Evolutionary conservation across 2,797 vertebrate species (phyloP).

Genomic region (Orientallactaga sibirica): DNA sequence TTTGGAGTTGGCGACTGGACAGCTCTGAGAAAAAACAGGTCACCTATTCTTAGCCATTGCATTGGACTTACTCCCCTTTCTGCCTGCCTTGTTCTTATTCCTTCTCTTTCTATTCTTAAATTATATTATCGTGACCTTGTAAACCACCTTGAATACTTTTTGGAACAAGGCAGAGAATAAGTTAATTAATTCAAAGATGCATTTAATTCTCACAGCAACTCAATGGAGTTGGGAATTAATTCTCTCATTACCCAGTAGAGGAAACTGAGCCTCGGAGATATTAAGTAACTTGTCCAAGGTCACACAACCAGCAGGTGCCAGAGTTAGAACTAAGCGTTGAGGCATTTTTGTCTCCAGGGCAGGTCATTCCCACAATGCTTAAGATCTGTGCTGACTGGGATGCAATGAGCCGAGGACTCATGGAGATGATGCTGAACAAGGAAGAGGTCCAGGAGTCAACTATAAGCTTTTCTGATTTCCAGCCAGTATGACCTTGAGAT

Average conservation of each 20-base stretch:
- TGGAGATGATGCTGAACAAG: neutral
- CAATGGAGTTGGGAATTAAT: conserved; percentile 64
- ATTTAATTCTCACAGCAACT: conserved; percentile 73
- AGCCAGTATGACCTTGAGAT: neutral
- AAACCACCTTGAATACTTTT: conserved; percentile 75
- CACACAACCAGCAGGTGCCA: neutral
- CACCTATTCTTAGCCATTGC: conserved; percentile 14
- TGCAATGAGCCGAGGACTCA: neutral
- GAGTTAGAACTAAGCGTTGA: conserved; percentile 29
- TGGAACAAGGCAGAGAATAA: conserved; percentile 68
- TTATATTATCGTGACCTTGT: conserved; percentile 63
- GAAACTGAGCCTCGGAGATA: conserved; percentile 70
- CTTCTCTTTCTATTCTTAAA: conserved; percentile 57
- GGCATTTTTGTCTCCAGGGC: neutral
- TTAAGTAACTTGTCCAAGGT: conserved; percentile 61
- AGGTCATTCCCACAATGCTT: neutral
- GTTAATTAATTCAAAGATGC: conserved; percentile 78
- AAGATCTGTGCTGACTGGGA: neutral
- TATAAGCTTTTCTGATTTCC: neutral
- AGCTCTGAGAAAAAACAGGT: conserved; percentile 53
- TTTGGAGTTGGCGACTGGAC: neutral
- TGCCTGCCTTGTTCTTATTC: conserved; percentile 45
- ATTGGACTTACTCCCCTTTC: neutral
- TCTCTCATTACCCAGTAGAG: conserved; percentile 63
- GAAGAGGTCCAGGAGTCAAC: neutral